A percentile compares a stretch with the other conserved stretches of the same genome.
Conservation (phyloP, 2,113 vertebrate genomes). For the Xiphias gladius region DNA sequence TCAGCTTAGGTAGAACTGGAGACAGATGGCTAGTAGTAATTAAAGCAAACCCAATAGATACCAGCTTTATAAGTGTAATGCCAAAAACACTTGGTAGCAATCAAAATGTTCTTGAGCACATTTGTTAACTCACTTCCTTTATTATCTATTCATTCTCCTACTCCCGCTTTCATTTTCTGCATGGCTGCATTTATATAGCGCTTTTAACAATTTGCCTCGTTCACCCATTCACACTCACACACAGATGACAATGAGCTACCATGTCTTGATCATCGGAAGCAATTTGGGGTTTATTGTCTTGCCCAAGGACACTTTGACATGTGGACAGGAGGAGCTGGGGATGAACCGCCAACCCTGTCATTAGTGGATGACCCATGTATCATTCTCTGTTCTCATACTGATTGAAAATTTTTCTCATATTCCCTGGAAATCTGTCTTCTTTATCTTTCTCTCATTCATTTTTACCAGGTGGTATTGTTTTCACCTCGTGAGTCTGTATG, state of each 20-base stretch:
- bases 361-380: background rate
- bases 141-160: background rate
- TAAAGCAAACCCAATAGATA: conserved; percentile 60
- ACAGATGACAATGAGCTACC: background rate
- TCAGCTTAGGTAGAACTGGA: conserved; percentile 66
- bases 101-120: conserved; percentile 36
- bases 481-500: too few relatives aligned
- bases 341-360: background rate
- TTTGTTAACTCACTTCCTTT: conserved; percentile 6
- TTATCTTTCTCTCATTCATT: conserved; percentile 6
- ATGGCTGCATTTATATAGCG: background rate
- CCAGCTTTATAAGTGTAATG: conserved; percentile 46
- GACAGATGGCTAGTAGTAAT: conserved; percentile 76
- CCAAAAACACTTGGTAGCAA: conserved; percentile 52
- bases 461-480: too few relatives aligned
- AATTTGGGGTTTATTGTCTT: background rate
- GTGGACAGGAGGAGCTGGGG: background rate
- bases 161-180: background rate
- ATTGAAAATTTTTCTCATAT: background rate
- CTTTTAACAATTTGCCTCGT: background rate
- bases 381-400: background rate
- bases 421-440: background rate
- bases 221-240: background rate
- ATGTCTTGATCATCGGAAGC: background rate
- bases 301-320: background rate